Evolutionary conservation across 2,888 invertebrate species (phyloP).

Genomic region (Miltochrista miniata): DNA sequence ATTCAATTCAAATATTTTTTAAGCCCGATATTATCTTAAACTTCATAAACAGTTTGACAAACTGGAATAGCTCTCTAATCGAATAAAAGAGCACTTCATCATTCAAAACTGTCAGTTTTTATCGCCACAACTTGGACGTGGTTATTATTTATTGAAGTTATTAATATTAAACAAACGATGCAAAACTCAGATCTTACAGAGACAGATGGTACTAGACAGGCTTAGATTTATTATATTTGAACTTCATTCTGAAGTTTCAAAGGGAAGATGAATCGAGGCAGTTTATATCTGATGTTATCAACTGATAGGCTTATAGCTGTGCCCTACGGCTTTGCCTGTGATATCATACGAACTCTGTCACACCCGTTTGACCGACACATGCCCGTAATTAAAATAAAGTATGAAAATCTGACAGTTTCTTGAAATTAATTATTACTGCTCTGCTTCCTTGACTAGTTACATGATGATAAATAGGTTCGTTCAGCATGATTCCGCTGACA

Average conservation of each 20-base stretch:
- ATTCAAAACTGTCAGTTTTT: background rate
- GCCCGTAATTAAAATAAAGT: too few species aligned
- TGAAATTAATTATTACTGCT: too few species aligned
- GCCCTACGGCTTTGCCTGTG: background rate
- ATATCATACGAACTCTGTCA: background rate
- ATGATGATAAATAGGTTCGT: too few species aligned
- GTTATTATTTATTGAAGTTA: background rate
- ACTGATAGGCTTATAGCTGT: background rate
- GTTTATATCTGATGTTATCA: background rate
- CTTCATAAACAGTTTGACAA: background rate
- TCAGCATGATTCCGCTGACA: too few species aligned
- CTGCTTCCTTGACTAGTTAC: too few species aligned
- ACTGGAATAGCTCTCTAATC: background rate
- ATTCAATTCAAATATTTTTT: too few species aligned
- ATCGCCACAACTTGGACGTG: background rate
- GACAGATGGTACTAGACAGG: background rate
- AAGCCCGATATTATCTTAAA: too few species aligned
- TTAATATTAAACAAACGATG: background rate
- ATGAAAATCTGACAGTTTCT: too few species aligned
- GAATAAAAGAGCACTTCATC: background rate
- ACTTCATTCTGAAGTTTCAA: too few species aligned
- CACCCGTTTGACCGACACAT: too few species aligned
- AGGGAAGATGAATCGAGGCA: background rate
- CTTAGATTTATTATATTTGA: background rate
- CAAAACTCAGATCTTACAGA: background rate